Evolutionary conservation across 2,113 vertebrate genomes (phyloP), one percentile per base, ranked within the genome.

Genomic region (Eolophus roseicapilla): DNA sequence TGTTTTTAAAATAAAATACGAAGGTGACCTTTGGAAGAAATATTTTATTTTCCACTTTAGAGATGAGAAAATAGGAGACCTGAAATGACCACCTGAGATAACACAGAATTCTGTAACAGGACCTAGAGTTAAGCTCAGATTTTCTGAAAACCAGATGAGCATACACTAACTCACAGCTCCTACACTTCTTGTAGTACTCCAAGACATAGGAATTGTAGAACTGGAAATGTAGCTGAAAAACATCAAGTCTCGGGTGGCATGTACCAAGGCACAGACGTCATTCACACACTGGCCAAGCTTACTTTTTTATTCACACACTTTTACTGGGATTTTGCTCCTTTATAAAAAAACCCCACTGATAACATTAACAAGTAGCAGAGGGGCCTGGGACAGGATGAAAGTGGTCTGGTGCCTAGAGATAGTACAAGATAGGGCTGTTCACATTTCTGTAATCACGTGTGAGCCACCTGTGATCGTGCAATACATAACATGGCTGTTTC

Each of bases 401-500:
- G 41, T 17, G 46, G 33, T 4, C n/a, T 49, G 13, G 6, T 81
- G 24, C 31, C n/a, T 41, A 33, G 46, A 35, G 16, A 28, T 4
- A 29, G 18, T 28, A 28, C 6, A 33, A 82, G 81, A 76, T 13
- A 74, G 41, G 11, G 17, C 24, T 88, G 19, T 70, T 65, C 62
- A 53, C 6, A 3, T 24, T 41, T 62, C 44, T 67, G 46, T 63
- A 53, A 67, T n/a, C 57, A 62, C 28, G 43, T 25, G 14, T 5
- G 27, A 91, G 19, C 4, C 4, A 15, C 27, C n/a, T 74, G 41
- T 3, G 49, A 39, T 6, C 0, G 3, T 6, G 25, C 13, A n/a
- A 17, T 27, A 77, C 3, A 3, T 50, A 59, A 60, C 21, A 12
- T 8, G 23, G 29, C 12, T 80, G 41, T 43, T 50, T 76, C 67